Conservation (phyloP, 30 jellyfish, hydroid and myxozoan genomes). For the Aurelia coerulea region DNA sequence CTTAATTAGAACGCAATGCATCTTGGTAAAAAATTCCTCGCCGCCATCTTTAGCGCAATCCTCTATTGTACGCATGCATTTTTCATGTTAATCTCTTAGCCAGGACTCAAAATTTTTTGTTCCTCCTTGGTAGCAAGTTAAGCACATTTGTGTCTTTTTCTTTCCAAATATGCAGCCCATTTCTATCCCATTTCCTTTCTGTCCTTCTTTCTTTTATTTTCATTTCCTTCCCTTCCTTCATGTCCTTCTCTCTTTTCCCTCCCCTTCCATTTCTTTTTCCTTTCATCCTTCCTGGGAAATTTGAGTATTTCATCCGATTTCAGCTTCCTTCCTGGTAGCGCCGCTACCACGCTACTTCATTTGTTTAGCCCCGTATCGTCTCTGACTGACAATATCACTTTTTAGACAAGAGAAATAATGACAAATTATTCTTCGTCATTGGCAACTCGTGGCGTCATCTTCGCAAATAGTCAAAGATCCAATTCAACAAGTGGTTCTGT, state of each 20-base stretch:
- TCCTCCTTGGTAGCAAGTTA: no score
- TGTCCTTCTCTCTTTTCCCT: background rate
- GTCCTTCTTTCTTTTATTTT: no score
- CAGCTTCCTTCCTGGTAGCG: no score
- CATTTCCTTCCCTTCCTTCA: no score
- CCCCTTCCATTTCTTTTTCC: background rate
- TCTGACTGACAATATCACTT: background rate
- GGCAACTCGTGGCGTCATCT: constrained; percentile 81
- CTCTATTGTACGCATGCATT: background rate
- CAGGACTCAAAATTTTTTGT: no score
- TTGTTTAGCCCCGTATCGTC: background rate
- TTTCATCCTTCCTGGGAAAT: no score
- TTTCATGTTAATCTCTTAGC: background rate
- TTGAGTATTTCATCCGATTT: no score
- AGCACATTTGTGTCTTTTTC: no score
- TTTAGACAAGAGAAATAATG: constrained; percentile 61
- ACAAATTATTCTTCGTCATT: constrained; percentile 65
- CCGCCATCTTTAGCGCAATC: no score
- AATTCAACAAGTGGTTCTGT: constrained; percentile 60
- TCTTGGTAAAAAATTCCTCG: no score
- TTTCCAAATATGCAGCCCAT: background rate
- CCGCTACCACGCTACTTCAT: background rate
- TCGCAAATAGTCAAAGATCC: constrained; percentile 59
- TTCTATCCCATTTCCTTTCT: no score
- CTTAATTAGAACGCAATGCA: no score